phyloP scores from a whole-genome alignment of 2,888 invertebrate genomes.

The Subacronicta megacephala region DNA sequence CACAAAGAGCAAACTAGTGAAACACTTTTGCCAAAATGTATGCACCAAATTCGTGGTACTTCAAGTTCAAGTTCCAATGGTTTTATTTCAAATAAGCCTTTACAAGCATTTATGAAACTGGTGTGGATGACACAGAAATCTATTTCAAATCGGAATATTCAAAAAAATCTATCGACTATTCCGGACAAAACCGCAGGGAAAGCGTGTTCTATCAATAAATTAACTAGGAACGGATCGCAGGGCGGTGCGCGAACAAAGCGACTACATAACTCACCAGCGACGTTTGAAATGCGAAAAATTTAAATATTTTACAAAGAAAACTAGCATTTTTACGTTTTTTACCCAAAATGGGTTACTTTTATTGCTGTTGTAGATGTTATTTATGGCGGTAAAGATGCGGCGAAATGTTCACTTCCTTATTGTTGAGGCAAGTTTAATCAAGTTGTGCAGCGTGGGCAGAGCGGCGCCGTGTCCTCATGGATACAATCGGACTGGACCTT shows the following conservation, averaged over 20 bases:
- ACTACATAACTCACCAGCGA: constrained; percentile 40
- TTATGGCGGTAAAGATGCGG: constrained; percentile 36
- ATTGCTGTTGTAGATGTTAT: constrained; percentile 47
- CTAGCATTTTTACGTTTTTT: constrained; percentile 43
- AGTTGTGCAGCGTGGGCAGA: too few species aligned
- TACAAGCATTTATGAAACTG: too few species aligned
- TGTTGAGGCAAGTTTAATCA: constrained; percentile 21
- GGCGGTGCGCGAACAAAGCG: constrained; percentile 36
- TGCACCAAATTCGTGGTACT: too few species aligned
- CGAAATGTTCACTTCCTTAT: constrained; percentile 13
- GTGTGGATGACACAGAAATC: not conserved
- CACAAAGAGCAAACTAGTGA: too few species aligned
- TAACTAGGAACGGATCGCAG: constrained; percentile 33
- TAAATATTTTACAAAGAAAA: constrained; percentile 54
- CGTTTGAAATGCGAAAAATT: constrained; percentile 46
- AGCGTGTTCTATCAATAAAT: constrained; percentile 53
- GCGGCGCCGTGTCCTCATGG: too few species aligned
- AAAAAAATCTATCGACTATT: constrained; percentile 15
- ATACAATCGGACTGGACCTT: too few species aligned
- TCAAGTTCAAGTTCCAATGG: too few species aligned
- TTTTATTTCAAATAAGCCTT: too few species aligned
- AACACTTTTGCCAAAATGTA: too few species aligned
- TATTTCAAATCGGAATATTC: constrained; percentile 10
- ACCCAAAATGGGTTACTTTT: constrained; percentile 40
- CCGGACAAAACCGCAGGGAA: constrained; percentile 22